A percentile compares a stretch with the other conserved stretches of the same genome.
These are phyloP conservation scores for Rhagonycha lutea DNA, from an alignment of 2,888 invertebrate species.

Conservation along the genomic window DNA sequence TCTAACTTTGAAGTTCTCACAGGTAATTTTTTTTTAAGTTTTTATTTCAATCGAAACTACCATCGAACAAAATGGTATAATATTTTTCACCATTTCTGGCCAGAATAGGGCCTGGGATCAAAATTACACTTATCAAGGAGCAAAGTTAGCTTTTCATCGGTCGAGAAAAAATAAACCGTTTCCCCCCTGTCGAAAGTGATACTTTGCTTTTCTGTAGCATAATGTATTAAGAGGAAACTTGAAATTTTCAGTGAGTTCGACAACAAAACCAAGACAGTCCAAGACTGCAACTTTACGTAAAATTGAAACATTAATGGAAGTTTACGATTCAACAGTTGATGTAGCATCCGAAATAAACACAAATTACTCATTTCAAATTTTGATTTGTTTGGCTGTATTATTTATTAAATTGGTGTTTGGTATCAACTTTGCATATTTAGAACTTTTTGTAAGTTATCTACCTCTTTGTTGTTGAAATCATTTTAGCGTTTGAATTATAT, in stretches of 20 bases:
- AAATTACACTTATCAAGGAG: too few species aligned
- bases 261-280: neutral
- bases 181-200: too few species aligned
- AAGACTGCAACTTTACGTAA: neutral
- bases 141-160: too few species aligned
- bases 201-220: too few species aligned
- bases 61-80: neutral
- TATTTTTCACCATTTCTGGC: too few species aligned
- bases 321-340: conserved; percentile 33
- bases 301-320: conserved; percentile 34
- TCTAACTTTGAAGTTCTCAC: neutral
- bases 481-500: neutral
- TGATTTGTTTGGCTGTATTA: conserved; percentile 29
- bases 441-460: conserved; percentile 32
- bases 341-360: conserved; percentile 30
- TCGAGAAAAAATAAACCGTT: too few species aligned
- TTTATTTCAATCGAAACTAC: neutral
- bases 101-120: too few species aligned
- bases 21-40: neutral
- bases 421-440: conserved; percentile 36
- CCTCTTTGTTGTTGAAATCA: neutral
- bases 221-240: neutral
- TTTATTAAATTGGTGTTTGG: conserved; percentile 35
- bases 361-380: conserved; percentile 34
- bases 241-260: neutral